A percentile compares a stretch with the other conserved stretches of the same genome.
phyloP scores from a whole-genome alignment of 2,888 invertebrate genomes.

The Amblyjoppa fuscipennis region DNA sequence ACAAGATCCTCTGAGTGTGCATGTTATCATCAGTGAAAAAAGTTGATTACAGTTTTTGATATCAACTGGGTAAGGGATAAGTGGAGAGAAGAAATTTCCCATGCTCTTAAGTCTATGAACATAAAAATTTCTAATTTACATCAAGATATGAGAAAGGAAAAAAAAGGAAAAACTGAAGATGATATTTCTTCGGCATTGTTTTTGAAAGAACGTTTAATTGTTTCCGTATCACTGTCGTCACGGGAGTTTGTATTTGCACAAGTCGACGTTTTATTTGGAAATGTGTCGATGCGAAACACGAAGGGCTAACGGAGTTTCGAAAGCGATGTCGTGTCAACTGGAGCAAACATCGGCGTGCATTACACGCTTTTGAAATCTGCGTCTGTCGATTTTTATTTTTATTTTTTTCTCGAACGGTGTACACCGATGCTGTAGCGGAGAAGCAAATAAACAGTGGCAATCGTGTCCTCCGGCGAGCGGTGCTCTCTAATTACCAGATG shows the following conservation, averaged over 20 bases:
- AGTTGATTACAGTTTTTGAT: no score
- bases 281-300: no score
- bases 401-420: neutral
- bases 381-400: conserved; percentile 25
- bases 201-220: neutral
- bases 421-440: conserved; percentile 31
- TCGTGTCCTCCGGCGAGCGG: conserved; percentile 46
- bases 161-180: neutral
- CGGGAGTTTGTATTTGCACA: conserved; percentile 18
- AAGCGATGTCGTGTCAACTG: conserved; percentile 14
- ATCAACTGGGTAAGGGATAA: no score
- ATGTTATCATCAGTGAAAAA: no score
- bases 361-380: conserved; percentile 38
- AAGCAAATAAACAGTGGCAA: conserved; percentile 51
- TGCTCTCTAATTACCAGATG: conserved; percentile 66
- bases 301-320: conserved; percentile 29
- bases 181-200: neutral
- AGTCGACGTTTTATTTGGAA: neutral
- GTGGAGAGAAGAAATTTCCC: neutral
- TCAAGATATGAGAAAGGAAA: neutral
- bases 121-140: neutral
- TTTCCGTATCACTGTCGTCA: neutral
- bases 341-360: conserved; percentile 11
- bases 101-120: neutral
- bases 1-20: no score